Percentiles rank a stretch among this genome's conserved stretches.
These are phyloP conservation scores for Anarhynchus alexandrinus DNA, from an alignment of 2,113 vertebrate species.

Conservation along the genomic window DNA sequence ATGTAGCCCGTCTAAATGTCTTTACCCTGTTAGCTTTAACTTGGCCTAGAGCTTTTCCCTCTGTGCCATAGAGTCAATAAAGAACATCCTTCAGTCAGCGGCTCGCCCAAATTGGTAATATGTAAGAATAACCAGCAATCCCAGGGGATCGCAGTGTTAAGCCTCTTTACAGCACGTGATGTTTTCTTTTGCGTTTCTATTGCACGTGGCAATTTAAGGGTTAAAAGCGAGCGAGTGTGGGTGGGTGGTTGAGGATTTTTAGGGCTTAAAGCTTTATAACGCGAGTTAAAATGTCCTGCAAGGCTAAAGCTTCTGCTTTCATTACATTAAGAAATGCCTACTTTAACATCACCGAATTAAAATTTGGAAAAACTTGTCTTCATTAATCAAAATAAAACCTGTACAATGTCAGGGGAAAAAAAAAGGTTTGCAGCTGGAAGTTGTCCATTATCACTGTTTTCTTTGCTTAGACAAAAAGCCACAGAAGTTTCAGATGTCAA, in stretches of 20 bases:
- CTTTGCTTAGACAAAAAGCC: conserved; percentile 70
- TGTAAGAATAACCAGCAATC: not conserved
- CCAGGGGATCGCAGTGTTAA: not conserved
- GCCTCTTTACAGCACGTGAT: not conserved
- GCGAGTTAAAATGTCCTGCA: not conserved
- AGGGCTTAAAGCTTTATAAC: conserved; percentile 8
- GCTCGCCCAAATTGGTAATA: not conserved
- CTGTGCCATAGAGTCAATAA: not conserved
- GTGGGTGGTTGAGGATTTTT: conserved; percentile 16
- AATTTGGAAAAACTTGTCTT: conserved; percentile 40
- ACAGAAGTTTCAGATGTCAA: conserved; percentile 62
- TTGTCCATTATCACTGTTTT: conserved; percentile 70
- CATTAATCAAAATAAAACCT: conserved; percentile 67
- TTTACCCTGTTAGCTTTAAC: not conserved
- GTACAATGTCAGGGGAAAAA: not conserved
- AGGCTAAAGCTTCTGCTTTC: conserved; percentile 33
- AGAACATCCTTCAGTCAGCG: not conserved
- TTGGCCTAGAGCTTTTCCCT: not conserved
- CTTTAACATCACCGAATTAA: not conserved
- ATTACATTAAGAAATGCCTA: not conserved
- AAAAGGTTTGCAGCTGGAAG: conserved; percentile 66
- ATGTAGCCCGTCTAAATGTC: not conserved
- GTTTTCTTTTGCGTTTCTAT: not conserved
- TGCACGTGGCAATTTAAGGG: not conserved
- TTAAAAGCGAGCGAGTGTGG: not conserved